A percentile compares a stretch with the other conserved stretches of the same genome.
Conservation (phyloP, 2,797 vertebrate genomes). For the Liasis olivaceus region DNA sequence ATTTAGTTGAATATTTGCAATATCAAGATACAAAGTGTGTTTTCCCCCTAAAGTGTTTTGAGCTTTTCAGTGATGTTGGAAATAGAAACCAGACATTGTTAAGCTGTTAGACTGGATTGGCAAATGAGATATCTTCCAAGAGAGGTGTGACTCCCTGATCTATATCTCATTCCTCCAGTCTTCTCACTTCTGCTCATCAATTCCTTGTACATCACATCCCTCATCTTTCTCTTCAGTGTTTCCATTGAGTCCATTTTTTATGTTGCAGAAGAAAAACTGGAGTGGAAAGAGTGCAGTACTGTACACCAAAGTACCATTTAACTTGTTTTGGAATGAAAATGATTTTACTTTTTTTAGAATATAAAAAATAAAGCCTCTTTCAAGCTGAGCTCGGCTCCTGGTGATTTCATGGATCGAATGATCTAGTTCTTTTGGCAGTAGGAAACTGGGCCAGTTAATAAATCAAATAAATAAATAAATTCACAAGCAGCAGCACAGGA, state of each 20-base stretch:
- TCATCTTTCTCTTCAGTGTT: not conserved
- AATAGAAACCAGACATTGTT: not conserved
- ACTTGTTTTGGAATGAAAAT: not conserved
- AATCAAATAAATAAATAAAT: not conserved
- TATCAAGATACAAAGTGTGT: not conserved
- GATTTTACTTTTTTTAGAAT: not conserved
- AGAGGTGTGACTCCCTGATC: not conserved
- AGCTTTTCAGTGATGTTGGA: not conserved
- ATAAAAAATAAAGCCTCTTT: not conserved
- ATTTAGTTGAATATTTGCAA: not conserved
- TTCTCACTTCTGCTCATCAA: not conserved
- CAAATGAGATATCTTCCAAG: not conserved
- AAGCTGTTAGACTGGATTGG: not conserved
- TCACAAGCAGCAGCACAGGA: not conserved
- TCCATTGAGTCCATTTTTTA: not conserved
- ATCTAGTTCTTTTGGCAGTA: not conserved
- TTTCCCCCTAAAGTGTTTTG: not conserved
- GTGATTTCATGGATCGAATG: not conserved
- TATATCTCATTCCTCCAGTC: not conserved
- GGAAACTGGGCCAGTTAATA: not conserved
- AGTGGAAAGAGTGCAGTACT: not conserved
- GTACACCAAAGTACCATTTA: not conserved
- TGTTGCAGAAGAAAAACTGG: not conserved
- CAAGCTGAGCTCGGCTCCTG: not conserved
- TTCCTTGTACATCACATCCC: not conserved